Evolutionary conservation across 2,888 invertebrate species (phyloP), one percentile per base, ranked within the genome.

Genomic region (Standfussiana lucernea): DNA sequence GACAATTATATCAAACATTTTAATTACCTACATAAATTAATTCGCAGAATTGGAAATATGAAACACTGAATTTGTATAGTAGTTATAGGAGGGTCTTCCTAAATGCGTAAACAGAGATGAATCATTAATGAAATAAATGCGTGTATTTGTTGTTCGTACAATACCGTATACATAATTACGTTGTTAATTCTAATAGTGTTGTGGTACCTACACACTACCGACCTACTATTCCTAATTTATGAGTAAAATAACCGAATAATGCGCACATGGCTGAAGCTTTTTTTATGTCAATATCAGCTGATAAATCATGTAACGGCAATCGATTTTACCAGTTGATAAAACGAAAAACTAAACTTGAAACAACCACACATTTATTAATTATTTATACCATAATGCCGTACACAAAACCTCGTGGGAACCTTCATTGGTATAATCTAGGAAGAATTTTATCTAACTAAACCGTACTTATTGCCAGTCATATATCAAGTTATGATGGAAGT

Each of bases 21-120:
- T 32, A 3, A 72, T 21, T 45, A 74, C 1, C 1, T 47, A 21
- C 1, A 15, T 37, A 18, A 35, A 24, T 28, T 1, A 35, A 56
- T 74, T 37, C 45, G 35, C n/a, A 56, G 37, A 75, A 65, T 61
- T 42, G 1, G n/a, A 64, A 50, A 37, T 32, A 15, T 32, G 8
- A 18, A 21, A 42, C 21, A 45, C 35, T n/a, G 32, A 56, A 59
- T 21, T 56, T 15, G 35, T 15, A 28, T 37, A 24, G 13, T 24
- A 37, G 0, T 5, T 18, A 11, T 75, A 42, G 37, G 56, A 45
- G 4, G 56, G 45, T 66, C 56, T 76, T 74, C 24, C 75, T 62
- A 42, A 64, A 50, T 21, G 13, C n/a, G 64, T 75, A 42, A 73
- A 42, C 11, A n/a, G 32, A 35, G 32, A 69, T 53, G 8, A 68